Percentiles rank a stretch among this genome's conserved stretches.
Evolutionary conservation across 37 sponge, comb jelly and placozoan genomes (phyloP).

Genomic region (Halisarca cf. caerulea): DNA sequence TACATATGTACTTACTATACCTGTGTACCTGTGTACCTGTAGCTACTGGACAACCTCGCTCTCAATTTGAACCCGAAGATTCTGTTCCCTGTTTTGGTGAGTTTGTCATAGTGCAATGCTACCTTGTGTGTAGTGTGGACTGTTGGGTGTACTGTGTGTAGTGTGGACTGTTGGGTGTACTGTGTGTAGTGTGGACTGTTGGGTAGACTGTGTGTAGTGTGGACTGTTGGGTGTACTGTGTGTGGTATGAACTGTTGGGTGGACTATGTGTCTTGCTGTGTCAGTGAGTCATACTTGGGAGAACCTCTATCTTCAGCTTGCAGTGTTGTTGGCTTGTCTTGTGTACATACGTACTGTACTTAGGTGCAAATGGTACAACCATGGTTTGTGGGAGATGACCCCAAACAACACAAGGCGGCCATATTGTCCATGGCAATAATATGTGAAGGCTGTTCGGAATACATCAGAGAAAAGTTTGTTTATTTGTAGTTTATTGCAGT

Average conservation of each 20-base stretch:
- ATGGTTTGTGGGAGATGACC: conserved; percentile 36
- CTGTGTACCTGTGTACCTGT: neutral
- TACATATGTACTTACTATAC: no score
- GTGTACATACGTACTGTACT: neutral
- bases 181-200: no score
- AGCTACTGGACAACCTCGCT: conserved; percentile 67
- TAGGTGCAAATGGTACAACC: conserved; percentile 59
- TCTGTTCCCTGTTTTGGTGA: conserved; percentile 77
- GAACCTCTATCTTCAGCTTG: no score
- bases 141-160: no score
- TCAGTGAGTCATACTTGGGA: no score
- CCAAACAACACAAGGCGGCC: conserved; percentile 68
- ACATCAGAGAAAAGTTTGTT: conserved; percentile 17
- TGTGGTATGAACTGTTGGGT: no score
- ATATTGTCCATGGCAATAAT: conserved; percentile 87
- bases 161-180: no score
- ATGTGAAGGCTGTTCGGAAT: conserved; percentile 71
- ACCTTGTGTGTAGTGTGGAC: no score
- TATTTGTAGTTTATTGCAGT: conserved; percentile 5
- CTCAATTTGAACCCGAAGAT: conserved; percentile 83
- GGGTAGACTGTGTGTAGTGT: no score
- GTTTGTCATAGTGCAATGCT: conserved; percentile 8
- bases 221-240: no score
- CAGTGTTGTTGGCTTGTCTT: no score
- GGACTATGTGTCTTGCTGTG: no score